Conservation (phyloP, 2,888 invertebrate genomes). For the Thymelicus sylvestris region DNA sequence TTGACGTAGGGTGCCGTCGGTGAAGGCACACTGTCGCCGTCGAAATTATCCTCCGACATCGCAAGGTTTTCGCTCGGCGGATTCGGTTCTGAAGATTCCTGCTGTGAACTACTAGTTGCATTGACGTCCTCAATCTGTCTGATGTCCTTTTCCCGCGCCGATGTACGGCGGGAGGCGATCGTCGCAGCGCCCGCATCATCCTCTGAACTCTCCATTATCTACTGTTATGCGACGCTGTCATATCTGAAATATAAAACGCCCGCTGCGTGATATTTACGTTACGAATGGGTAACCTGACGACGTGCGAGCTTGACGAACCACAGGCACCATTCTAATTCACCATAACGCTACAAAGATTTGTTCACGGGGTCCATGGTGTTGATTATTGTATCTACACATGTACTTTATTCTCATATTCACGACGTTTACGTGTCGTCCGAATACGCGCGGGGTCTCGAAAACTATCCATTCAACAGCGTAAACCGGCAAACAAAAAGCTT, state of each 20-base stretch:
- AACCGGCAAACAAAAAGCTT: slow-evolving; percentile 87
- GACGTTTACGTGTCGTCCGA: slow-evolving; percentile 72
- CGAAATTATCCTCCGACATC: slow-evolving; percentile 78
- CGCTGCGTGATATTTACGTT: slow-evolving; percentile 81
- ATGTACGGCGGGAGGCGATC: slow-evolving; percentile 81
- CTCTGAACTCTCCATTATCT: slow-evolving; percentile 85
- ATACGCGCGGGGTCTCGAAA: slow-evolving; percentile 74
- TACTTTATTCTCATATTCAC: slow-evolving; percentile 84
- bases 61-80: slow-evolving; percentile 67
- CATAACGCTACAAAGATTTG: slow-evolving; percentile 81
- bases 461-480: slow-evolving; percentile 76
- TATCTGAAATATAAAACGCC: slow-evolving; percentile 83
- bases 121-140: slow-evolving; percentile 72
- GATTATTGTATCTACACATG: slow-evolving; percentile 82
- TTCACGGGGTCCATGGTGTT: slow-evolving; percentile 79
- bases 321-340: slow-evolving; percentile 85
- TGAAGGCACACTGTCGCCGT: slow-evolving; percentile 78
- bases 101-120: slow-evolving; percentile 70
- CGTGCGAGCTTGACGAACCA: slow-evolving; percentile 83
- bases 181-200: slow-evolving; percentile 84
- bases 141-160: slow-evolving; percentile 83
- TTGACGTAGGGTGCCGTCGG: slow-evolving; percentile 77
- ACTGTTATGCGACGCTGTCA: slow-evolving; percentile 81
- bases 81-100: slow-evolving; percentile 65
- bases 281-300: slow-evolving; percentile 82